phyloP scores from a whole-genome alignment of 2,797 vertebrate species.

The Zalophus californianus region DNA sequence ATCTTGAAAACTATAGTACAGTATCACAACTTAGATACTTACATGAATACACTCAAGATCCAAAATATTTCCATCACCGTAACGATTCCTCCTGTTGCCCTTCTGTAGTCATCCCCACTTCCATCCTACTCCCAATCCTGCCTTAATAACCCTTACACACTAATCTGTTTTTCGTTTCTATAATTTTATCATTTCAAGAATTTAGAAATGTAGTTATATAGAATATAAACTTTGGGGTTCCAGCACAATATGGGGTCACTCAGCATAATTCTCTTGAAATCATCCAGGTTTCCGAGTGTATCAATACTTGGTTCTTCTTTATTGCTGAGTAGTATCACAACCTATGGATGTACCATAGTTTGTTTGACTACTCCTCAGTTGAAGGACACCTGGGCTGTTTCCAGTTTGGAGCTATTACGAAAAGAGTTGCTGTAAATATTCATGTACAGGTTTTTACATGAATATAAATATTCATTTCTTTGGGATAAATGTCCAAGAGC shows the following conservation, averaged over 20 bases:
- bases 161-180: not conserved
- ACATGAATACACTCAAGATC: not conserved
- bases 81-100: not conserved
- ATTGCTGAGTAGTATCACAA: not conserved
- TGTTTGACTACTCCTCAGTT: not conserved
- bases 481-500: not conserved
- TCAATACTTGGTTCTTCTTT: not conserved
- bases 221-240: not conserved
- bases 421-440: constrained; percentile 42
- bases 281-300: not conserved
- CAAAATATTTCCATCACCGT: not conserved
- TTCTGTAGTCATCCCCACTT: not conserved
- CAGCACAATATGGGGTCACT: not conserved
- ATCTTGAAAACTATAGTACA: not conserved
- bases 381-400: not conserved
- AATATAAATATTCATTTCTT: constrained; percentile 30
- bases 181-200: not conserved
- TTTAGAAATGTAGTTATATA: not conserved
- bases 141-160: not conserved
- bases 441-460: not conserved
- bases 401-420: not conserved
- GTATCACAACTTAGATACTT: not conserved
- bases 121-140: accelerated
- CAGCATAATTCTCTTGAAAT: not conserved
- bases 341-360: not conserved